Evolutionary conservation across 2,797 vertebrate species (phyloP).

Genomic region (Xenentodon cancila): DNA sequence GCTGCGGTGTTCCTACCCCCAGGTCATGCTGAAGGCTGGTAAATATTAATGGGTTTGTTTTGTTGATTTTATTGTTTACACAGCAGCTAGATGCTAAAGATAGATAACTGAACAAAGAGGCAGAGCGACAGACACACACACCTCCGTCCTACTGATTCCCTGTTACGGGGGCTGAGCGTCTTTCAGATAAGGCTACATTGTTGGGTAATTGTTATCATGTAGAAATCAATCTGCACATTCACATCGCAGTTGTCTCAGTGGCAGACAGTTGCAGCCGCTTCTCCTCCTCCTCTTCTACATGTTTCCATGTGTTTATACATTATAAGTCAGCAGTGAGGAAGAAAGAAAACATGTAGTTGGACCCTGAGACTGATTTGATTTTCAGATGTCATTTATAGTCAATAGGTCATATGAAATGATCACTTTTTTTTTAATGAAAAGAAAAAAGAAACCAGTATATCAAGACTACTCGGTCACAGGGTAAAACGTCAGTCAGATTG

Average conservation of each 20-base stretch:
- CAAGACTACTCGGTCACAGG: slow-evolving; percentile 63
- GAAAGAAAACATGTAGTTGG: slow-evolving; percentile 36
- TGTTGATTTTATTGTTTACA: slow-evolving; percentile 51
- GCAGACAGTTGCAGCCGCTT: background rate
- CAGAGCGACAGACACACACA: slow-evolving; percentile 25
- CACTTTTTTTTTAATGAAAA: slow-evolving; percentile 67
- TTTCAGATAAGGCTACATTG: slow-evolving; percentile 47
- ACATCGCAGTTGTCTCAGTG: slow-evolving; percentile 1
- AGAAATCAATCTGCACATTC: slow-evolving; percentile 26
- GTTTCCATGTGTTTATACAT: slow-evolving; percentile 20
- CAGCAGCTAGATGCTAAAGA: slow-evolving; percentile 69
- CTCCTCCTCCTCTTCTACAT: background rate
- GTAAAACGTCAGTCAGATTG: slow-evolving; percentile 69
- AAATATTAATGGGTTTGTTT: slow-evolving; percentile 62
- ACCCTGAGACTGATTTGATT: slow-evolving; percentile 44
- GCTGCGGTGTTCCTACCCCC: no score
- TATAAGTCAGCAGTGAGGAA: slow-evolving; percentile 26
- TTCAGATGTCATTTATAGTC: slow-evolving; percentile 26
- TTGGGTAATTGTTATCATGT: slow-evolving; percentile 16
- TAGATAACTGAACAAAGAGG: slow-evolving; percentile 42
- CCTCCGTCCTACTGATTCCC: slow-evolving; percentile 60
- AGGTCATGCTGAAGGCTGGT: no score
- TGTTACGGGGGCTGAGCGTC: slow-evolving; percentile 46
- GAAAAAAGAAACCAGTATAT: slow-evolving; percentile 48
- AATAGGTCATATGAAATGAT: slow-evolving; percentile 55